Conservation (phyloP, 2,888 invertebrate genomes). For the Cheilosia scutellata region DNA sequence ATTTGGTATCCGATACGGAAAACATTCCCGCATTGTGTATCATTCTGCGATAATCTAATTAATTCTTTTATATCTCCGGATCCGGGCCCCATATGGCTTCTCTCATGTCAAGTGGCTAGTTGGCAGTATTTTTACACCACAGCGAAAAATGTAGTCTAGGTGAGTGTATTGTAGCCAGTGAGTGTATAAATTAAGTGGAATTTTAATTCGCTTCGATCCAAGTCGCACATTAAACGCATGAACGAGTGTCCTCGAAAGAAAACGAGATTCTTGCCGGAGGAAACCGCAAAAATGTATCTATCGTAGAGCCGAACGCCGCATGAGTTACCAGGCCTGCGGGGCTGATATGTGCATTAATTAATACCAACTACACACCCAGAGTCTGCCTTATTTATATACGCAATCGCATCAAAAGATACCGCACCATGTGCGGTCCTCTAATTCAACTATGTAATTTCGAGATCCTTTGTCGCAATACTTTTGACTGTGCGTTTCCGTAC, state of each 20-base stretch:
- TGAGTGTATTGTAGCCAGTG: constrained; percentile 37
- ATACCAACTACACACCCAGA: constrained; percentile 33
- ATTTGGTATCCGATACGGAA: constrained; percentile 65
- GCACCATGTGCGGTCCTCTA: constrained; percentile 28
- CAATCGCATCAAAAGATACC: constrained; percentile 30
- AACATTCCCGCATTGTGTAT: constrained; percentile 49
- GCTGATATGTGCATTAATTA: constrained; percentile 61
- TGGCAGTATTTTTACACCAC: constrained; percentile 44
- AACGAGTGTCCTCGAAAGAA: constrained; percentile 28
- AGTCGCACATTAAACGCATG: constrained; percentile 8
- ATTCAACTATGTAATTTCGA: constrained; percentile 1
- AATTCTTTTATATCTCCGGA: constrained; percentile 49
- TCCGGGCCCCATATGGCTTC: constrained; percentile 60
- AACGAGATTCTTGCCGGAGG: neutral
- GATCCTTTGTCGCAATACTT: constrained; percentile 22
- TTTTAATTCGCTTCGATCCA: constrained; percentile 40
- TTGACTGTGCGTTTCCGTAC: neutral
- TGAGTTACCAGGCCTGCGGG: neutral
- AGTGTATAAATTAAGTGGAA: constrained; percentile 55
- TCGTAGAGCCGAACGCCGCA: neutral
- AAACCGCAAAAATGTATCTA: constrained; percentile 68
- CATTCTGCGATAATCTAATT: constrained; percentile 73
- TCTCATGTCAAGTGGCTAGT: constrained; percentile 43
- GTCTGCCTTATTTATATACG: neutral
- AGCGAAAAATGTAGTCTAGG: neutral